phyloP scores from a whole-genome alignment of 2,797 vertebrate species.

The Helicolenus hilgendorfi region DNA sequence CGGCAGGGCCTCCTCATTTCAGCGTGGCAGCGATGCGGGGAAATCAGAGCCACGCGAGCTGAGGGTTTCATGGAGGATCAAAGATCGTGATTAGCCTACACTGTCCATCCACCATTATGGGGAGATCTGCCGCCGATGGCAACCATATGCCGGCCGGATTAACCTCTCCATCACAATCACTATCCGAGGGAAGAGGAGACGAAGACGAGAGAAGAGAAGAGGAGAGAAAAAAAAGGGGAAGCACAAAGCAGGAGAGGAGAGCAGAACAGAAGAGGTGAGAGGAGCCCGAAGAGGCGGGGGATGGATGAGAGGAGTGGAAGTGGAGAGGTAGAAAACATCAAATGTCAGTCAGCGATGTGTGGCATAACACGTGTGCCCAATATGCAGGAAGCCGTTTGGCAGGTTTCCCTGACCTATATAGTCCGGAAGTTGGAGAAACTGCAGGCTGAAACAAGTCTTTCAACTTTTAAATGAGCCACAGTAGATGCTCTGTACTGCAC shows the following conservation, averaged over 20 bases:
- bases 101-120: conserved; percentile 82
- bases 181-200: conserved; percentile 57
- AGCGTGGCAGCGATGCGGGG: conserved; percentile 75
- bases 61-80: conserved; percentile 82
- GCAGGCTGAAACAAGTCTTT: conserved; percentile 80
- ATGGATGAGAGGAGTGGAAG: conserved; percentile 63
- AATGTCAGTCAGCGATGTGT: conserved; percentile 80
- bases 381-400: conserved; percentile 83
- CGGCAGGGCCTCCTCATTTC: conserved; percentile 74
- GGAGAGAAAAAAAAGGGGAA: conserved; percentile 19
- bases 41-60: conserved; percentile 87
- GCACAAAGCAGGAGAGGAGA: conserved; percentile 34
- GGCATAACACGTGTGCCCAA: conserved; percentile 84
- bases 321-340: conserved; percentile 80
- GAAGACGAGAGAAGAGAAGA: conserved; percentile 41
- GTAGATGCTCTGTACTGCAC: conserved; percentile 74
- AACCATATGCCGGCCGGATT: conserved; percentile 87
- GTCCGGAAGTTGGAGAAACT: conserved; percentile 81
- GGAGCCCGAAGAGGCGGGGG: conserved; percentile 41
- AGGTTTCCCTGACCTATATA: conserved; percentile 84
- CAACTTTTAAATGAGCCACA: conserved; percentile 84
- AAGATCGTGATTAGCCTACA: conserved; percentile 88
- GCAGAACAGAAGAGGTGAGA: conserved; percentile 69
- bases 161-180: conserved; percentile 85
- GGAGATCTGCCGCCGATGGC: conserved; percentile 82